Evolutionary conservation across 1,140 invertebrate species (phyloP), one percentile per base, ranked within the genome.

Genomic region (Agraylea sexmaculata): DNA sequence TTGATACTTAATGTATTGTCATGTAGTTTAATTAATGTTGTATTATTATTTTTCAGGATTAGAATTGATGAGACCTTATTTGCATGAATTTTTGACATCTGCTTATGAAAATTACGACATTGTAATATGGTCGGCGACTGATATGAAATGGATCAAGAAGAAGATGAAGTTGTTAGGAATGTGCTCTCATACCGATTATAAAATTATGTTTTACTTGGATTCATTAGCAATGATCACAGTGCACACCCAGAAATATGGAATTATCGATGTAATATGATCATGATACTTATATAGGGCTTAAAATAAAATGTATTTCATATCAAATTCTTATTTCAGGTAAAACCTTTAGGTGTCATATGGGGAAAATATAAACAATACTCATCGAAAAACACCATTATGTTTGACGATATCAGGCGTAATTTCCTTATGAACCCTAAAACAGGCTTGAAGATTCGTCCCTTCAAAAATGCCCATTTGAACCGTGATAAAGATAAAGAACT

Each of bases 351-450:
- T 22, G 84, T 97, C 1, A 93, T 98, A 43, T 98, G 93, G 93
- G 92, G 91, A 10, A 91, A 93, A 59, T 96, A 81, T 59, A 70
- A 78, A 11, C 82, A 93, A 53, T 95, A 86, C 57, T 80, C 73
- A 29, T 66, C 80, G 1, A 87, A 83, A 53, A 98, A 97, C 56
- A 97, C 93, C 0, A 92, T 98, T 46, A 98, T 98, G 91, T 89
- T 98, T 54, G 93, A 97, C 56, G 93, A 97, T 57, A 85, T 97
- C n/a, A 71, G 90, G 39, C 68, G 90, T 49, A 98, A 98, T 67
- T 98, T 98, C 53, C 77, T 96, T 11, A 95, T 98, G 92, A 98
- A 98, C 65, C 91, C 91, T 11, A 84, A 88, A 51, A 91, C 82
- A 45, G 93, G 93, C 4, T 63, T 97, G 1, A 80, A 82, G 59